Conservation (phyloP, 1,140 invertebrate species). For the Physella acuta region DNA sequence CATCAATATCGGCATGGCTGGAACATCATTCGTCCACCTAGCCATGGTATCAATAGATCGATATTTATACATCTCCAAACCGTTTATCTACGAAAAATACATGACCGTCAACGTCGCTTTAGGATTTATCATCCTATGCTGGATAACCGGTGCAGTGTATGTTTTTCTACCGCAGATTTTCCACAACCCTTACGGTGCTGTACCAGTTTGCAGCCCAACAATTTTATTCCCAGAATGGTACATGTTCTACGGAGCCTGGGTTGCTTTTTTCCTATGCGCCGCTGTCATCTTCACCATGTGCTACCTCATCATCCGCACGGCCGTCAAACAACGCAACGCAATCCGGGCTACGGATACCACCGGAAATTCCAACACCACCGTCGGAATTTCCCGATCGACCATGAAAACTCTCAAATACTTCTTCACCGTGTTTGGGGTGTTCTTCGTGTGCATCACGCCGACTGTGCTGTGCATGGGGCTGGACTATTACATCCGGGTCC, state of each 20-base stretch:
- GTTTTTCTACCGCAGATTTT: not conserved
- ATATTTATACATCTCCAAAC: not conserved
- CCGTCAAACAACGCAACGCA: conserved; percentile 13
- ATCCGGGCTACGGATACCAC: not conserved
- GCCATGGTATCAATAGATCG: not conserved
- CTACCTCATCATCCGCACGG: conserved; percentile 12
- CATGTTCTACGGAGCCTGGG: not conserved
- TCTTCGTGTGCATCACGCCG: conserved; percentile 20
- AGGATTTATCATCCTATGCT: not conserved
- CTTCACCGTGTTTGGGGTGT: conserved; percentile 22
- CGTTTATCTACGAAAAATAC: not conserved
- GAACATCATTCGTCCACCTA: not conserved
- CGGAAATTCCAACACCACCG: no score
- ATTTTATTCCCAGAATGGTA: not conserved
- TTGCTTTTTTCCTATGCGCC: not conserved
- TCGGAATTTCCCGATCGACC: no score
- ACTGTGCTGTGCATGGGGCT: not conserved
- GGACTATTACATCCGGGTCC: not conserved
- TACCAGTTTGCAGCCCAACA: not conserved
- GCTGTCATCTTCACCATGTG: conserved; percentile 1
- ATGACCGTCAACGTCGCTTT: not conserved
- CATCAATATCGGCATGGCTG: not conserved
- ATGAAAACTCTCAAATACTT: conserved; percentile 19
- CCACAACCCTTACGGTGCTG: not conserved
- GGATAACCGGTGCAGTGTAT: not conserved